Evolutionary conservation across 2,888 invertebrate genomes (phyloP), one percentile per base, ranked within the genome.

Genomic region (Tenthredo scrophulariae): DNA sequence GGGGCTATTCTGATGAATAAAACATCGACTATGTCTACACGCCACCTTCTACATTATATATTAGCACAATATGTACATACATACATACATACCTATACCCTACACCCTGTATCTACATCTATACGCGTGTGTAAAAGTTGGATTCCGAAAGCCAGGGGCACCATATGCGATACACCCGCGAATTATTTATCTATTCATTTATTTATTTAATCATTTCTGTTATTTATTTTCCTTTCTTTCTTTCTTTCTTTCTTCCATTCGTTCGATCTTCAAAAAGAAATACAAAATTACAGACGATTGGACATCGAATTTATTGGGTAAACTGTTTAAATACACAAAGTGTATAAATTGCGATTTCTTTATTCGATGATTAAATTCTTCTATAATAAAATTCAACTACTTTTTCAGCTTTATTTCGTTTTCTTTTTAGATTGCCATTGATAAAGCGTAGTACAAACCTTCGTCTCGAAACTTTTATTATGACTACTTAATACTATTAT

Each of bases 1-100:
- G 33, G 33, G 67, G 82, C 77, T 70, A 43, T 72, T 72, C 43
- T 80, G 87, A 88, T 88, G 88, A 88, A 88, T 88, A 88, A 88
- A 86, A 87, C 85, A 86, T 86, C 79, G 86, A 18, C 50, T 40
- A 46, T 75, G 87, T 86, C 86, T 87, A 83, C 85, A 72, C 80
- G 67, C 86, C 75, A 85, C 77, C 72, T 84, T 54, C 33, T 85
- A 80, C 85, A 85, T 87, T 84, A 87, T 86, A 80, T 80, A 80
- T 80, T 50, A 77, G 29, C 77, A 50, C 77, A 29, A 46, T 77
- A 26, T 77, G 29, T 77, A 72, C 72, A 72, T 40, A 37, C 37
- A 37, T 7, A 70, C 33, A 37, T 70, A 67, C 9, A 29, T 22
- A 10, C 62, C 22, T 62, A 22, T 62, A 62, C 62, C 26, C 10